phyloP scores from a whole-genome alignment of 2,113 vertebrate species.

The Megalops atlanticus region DNA sequence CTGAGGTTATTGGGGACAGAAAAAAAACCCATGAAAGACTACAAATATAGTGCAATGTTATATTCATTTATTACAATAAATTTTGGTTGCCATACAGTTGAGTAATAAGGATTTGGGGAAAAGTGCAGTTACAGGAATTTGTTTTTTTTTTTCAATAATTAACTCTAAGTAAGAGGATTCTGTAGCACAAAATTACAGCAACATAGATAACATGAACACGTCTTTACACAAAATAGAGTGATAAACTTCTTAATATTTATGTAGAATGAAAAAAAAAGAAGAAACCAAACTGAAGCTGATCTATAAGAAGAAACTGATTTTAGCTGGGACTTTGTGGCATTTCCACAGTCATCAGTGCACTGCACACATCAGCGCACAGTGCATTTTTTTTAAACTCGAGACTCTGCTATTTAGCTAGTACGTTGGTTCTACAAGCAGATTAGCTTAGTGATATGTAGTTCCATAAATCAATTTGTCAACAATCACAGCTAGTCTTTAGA shows the following conservation, averaged over 20 bases:
- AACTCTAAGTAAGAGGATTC: slow-evolving; percentile 84
- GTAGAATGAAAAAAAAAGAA: slow-evolving; percentile 64
- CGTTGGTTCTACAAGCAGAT: slow-evolving; percentile 77
- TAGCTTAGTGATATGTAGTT: slow-evolving; percentile 72
- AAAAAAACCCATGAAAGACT: slow-evolving; percentile 51
- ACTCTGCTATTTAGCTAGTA: slow-evolving; percentile 76
- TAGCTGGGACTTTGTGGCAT: slow-evolving; percentile 57
- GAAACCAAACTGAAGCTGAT: slow-evolving; percentile 53
- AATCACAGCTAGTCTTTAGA: slow-evolving; percentile 76
- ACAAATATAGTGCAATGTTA: slow-evolving; percentile 86
- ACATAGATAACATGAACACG: slow-evolving; percentile 89
- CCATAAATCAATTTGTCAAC: slow-evolving; percentile 65
- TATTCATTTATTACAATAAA: slow-evolving; percentile 96
- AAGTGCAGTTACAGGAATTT: slow-evolving; percentile 89
- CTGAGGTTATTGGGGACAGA: too few relatives aligned
- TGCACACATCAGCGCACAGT: too few relatives aligned
- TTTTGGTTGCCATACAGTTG: slow-evolving; percentile 97
- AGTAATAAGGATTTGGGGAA: slow-evolving; percentile 78
- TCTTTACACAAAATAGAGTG: slow-evolving; percentile 82
- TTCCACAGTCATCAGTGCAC: slow-evolving; percentile 68
- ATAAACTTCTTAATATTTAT: slow-evolving; percentile 78
- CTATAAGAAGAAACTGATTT: slow-evolving; percentile 50
- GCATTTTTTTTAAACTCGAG: slow-evolving; percentile 57
- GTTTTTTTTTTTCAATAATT: slow-evolving; percentile 71
- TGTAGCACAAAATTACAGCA: slow-evolving; percentile 96